phyloP scores from a whole-genome alignment of 2,797 vertebrate genomes.

The Scolopax bukidnonensis region DNA sequence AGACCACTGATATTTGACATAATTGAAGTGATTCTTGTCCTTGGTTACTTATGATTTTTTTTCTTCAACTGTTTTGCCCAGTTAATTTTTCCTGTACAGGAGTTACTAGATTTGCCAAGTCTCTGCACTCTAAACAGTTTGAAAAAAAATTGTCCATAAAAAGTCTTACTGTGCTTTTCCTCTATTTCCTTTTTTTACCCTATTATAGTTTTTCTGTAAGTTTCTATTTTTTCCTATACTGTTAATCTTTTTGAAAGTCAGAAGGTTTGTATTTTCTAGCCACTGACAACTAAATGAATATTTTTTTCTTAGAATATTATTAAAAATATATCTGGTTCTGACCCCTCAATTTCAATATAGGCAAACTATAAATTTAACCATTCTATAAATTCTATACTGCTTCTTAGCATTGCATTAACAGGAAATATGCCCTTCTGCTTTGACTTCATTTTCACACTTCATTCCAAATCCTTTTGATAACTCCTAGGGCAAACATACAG shows the following conservation, averaged over 20 bases:
- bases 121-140: background rate
- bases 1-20: background rate
- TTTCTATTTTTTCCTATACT: background rate
- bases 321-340: background rate
- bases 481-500: background rate
- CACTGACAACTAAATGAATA: background rate
- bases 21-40: background rate
- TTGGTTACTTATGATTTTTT: background rate
- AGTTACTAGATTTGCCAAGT: background rate
- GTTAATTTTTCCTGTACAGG: background rate
- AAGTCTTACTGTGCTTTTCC: background rate
- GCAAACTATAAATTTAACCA: background rate
- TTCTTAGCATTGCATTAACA: background rate
- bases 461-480: slow-evolving; percentile 29
- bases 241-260: background rate
- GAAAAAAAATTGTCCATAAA: background rate
- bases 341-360: background rate
- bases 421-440: background rate
- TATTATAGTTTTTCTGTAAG: background rate
- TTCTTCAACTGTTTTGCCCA: background rate
- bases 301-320: background rate
- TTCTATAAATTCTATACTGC: background rate
- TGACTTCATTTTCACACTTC: background rate
- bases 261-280: background rate
- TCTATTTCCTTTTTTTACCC: background rate